Percentiles rank a stretch among this genome's conserved stretches.
These are phyloP conservation scores for Bolinopsis microptera DNA, from an alignment of 37 sponge, comb jelly and placozoan genomes.

Conservation along the genomic window DNA sequence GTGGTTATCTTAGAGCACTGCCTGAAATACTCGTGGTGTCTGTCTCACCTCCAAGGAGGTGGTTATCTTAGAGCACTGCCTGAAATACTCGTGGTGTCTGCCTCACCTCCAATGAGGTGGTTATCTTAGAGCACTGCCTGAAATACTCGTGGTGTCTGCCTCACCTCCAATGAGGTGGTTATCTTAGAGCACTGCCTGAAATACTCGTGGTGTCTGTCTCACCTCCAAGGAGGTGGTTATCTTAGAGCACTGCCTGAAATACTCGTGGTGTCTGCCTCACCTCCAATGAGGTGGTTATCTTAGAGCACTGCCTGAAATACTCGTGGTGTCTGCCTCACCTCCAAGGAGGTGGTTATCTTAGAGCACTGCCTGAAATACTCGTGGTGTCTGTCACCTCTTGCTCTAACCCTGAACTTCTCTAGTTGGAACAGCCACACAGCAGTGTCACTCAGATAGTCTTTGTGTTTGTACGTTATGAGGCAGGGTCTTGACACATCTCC, in stretches of 20 bases:
- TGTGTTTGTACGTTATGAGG: conserved; percentile 19
- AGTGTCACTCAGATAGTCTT: background rate
- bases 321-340: background rate
- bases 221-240: background rate
- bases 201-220: background rate
- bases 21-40: background rate
- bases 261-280: background rate
- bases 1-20: background rate
- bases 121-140: background rate
- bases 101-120: background rate
- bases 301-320: background rate
- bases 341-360: background rate
- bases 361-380: background rate
- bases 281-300: background rate
- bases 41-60: background rate
- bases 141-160: background rate
- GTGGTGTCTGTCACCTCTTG: background rate
- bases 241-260: background rate
- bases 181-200: background rate
- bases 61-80: background rate
- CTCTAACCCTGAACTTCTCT: conserved; percentile 39
- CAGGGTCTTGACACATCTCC: background rate
- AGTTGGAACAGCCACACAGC: conserved; percentile 5
- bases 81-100: background rate
- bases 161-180: background rate